phyloP scores from a whole-genome alignment of 2,113 vertebrate genomes.

The Heterotilapia buettikoferi region DNA sequence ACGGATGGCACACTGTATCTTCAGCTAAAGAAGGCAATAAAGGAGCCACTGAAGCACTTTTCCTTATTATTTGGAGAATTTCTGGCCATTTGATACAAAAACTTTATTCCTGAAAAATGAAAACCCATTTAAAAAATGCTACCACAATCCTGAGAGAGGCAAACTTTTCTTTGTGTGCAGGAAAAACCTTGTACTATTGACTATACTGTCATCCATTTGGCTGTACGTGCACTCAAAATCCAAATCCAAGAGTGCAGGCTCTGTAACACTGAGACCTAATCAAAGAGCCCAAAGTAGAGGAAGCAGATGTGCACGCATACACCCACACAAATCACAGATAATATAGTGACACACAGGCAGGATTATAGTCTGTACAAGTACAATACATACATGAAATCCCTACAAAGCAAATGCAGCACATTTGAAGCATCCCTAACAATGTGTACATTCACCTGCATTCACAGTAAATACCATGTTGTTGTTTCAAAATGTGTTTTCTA shows the following conservation, averaged over 20 bases:
- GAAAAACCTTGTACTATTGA: not conserved
- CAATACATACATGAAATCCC: not conserved
- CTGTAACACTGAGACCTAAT: not conserved
- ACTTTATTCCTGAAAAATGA: not conserved
- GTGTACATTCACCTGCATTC: not conserved
- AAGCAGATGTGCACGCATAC: not conserved
- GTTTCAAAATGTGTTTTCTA: conserved; percentile 33
- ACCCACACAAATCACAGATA: not conserved
- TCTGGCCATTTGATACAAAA: not conserved
- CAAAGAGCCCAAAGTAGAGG: not conserved
- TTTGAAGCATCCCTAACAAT: not conserved
- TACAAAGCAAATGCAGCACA: not conserved
- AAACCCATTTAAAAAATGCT: not conserved
- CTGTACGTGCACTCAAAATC: not conserved
- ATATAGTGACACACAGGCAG: not conserved
- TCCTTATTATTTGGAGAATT: not conserved
- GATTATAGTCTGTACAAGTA: not conserved
- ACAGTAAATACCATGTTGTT: not conserved
- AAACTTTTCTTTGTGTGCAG: not conserved
- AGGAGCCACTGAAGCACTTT: not conserved
- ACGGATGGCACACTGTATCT: not conserved
- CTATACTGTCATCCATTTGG: not conserved
- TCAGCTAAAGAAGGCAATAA: not conserved
- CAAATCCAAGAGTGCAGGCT: not conserved
- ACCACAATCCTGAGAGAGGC: not conserved